Evolutionary conservation across 2,888 invertebrate genomes (phyloP).

Genomic region (Lycocerus yunnanus): DNA sequence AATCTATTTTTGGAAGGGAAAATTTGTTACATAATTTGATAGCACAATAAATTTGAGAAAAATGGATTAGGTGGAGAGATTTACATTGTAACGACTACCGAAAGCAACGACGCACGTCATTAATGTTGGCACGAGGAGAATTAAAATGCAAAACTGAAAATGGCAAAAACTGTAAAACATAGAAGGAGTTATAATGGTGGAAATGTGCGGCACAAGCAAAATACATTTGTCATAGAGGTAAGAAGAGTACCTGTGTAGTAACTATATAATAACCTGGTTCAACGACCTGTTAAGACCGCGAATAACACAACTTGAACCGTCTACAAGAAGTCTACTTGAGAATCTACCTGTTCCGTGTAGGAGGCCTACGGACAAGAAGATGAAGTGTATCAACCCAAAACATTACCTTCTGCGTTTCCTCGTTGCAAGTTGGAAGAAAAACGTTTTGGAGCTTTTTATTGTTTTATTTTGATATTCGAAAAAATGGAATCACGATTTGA

Average conservation of each 20-base stretch:
- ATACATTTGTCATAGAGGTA: constrained; percentile 29
- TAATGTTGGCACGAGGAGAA: neutral
- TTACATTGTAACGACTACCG: neutral
- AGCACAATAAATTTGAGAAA: neutral
- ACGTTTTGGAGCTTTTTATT: neutral
- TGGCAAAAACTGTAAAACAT: constrained; percentile 4
- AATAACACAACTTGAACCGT: constrained; percentile 28
- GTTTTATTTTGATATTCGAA: neutral
- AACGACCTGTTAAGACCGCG: constrained; percentile 29
- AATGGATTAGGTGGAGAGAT: neutral
- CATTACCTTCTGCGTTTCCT: neutral
- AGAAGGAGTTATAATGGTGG: constrained; percentile 11
- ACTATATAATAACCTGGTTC: constrained; percentile 25
- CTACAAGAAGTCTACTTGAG: constrained; percentile 31
- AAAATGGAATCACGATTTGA: neutral
- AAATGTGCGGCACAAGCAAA: constrained; percentile 20
- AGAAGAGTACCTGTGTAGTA: constrained; percentile 22
- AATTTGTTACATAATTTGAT: neutral
- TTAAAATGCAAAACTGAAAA: neutral
- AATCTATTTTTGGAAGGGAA: constrained; percentile 7
- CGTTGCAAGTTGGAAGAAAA: neutral
- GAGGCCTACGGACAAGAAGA: constrained; percentile 2
- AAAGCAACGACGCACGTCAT: neutral
- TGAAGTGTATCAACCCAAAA: neutral
- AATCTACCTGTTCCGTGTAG: constrained; percentile 24